Base-by-base conservation (phyloP, 92 coral and sea anemone genomes). In the Epizoanthus illoricatus region DNA sequence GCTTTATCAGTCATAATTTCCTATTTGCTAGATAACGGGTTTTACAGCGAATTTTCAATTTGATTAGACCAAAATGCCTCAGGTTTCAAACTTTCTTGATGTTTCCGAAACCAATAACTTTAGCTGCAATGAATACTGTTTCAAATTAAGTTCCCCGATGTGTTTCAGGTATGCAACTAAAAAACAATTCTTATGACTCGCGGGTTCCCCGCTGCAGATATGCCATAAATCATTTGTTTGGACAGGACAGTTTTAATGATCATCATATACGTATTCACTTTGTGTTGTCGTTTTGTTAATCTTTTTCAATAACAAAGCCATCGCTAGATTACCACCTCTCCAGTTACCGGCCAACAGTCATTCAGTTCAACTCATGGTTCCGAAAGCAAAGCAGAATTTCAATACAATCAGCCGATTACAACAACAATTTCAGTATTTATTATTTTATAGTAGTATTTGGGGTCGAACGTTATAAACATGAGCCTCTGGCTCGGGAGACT, bases 31-130 rank as follows among this genome's bases (percentile, higher is more conserved):
- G 49, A 66, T 66, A 66, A 20, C 43, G 70, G 40, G 40, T 66
- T 39, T 33, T 66, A 66, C 36, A 66, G 56, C 56, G 23, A 36
- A 16, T 4, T 10, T 33, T 68, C 8, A 39, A 7, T 68, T 36
- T 39, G 42, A 68, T 68, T 68, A 36, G 45, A 68, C 11, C 52
- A 68, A 43, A 41, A 68, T 36, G 52, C 72, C 23, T 68, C 52
- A 10, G 49, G 47, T 15, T 68, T 68, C 11, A 18, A 49, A 68
- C 19, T 15, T 39, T 68, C 72, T 68, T 52, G 45, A 68, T 68
- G 72, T 68, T 68, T 68, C 72, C n/a, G 21, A 36, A 36, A 12
- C 72, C 72, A 39, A 16, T 68, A 39, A 68, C 17, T 39, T 68
- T 68, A 33, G 12, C 72, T 68, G 72, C 40, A 68, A 68, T 19